Conservation (phyloP, 2,113 vertebrate species). For the Amblyornis subalaris region DNA sequence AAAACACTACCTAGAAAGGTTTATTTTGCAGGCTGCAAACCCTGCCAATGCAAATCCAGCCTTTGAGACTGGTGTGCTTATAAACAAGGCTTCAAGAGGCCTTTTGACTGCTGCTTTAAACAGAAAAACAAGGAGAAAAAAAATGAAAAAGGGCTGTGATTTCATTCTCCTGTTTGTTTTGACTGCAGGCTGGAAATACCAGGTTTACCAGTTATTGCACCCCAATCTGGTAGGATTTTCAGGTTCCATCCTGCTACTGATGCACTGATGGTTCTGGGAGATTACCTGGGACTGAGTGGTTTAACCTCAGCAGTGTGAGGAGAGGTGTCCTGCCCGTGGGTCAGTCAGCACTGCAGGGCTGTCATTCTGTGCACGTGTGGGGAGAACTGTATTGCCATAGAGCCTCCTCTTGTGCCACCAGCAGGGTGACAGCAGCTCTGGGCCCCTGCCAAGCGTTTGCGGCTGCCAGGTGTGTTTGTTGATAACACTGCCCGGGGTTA, state of each 20-base stretch:
- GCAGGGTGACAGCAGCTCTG: not conserved
- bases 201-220: slow-evolving; percentile 33
- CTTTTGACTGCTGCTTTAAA: slow-evolving; percentile 24
- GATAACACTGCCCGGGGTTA: not conserved
- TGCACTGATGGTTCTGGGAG: not conserved
- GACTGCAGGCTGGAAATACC: slow-evolving; percentile 49
- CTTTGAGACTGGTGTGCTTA: slow-evolving; percentile 37
- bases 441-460: not conserved
- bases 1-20: slow-evolving; percentile 58
- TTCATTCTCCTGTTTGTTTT: slow-evolving; percentile 43
- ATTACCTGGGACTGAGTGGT: not conserved
- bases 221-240: slow-evolving; percentile 29
- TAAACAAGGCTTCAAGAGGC: slow-evolving; percentile 43
- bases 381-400: not conserved
- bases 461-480: not conserved
- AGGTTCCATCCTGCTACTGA: not conserved
- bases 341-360: not conserved
- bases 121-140: not conserved
- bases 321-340: not conserved
- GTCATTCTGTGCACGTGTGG: accelerated
- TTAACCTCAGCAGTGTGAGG: not conserved
- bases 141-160: not conserved
- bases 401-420: not conserved
- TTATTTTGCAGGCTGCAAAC: slow-evolving; percentile 45
- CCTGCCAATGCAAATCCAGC: slow-evolving; percentile 49